Conservation (phyloP, 2,888 invertebrate genomes). For the Leucozona laternaria region DNA sequence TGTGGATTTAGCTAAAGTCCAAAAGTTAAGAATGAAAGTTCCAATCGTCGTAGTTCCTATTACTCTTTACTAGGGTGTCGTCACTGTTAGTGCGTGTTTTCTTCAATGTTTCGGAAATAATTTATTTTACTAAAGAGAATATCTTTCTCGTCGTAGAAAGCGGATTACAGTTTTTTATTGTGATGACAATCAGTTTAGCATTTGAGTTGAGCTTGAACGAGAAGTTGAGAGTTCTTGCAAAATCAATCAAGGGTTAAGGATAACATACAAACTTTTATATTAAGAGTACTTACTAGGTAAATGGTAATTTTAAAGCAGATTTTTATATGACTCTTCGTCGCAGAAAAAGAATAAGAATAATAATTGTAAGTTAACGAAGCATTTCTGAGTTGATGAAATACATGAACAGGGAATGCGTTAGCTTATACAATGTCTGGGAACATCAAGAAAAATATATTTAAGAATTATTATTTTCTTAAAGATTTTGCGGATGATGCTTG, state of each 20-base stretch:
- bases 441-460: too few species aligned
- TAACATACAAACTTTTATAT: conserved; percentile 51
- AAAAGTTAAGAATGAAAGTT: conserved; percentile 61
- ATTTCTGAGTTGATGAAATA: too few species aligned
- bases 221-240: conserved; percentile 8
- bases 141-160: conserved; percentile 18
- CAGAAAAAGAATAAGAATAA: too few species aligned
- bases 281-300: too few species aligned
- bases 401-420: too few species aligned
- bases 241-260: conserved; percentile 68
- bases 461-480: too few species aligned
- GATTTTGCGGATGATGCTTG: too few species aligned
- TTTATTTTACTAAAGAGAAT: conserved; percentile 69
- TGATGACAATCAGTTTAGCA: conserved; percentile 56
- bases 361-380: too few species aligned
- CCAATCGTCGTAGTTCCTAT: background rate
- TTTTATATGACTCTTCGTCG: too few species aligned
- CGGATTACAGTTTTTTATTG: conserved; percentile 52
- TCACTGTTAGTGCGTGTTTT: conserved; percentile 27
- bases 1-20: conserved; percentile 62
- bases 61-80: background rate
- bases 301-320: too few species aligned
- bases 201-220: background rate
- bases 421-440: too few species aligned
- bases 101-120: conserved; percentile 67